These are phyloP conservation scores for Pipra filicauda DNA, from an alignment of 2,113 vertebrate species.

Conservation along the genomic window DNA sequence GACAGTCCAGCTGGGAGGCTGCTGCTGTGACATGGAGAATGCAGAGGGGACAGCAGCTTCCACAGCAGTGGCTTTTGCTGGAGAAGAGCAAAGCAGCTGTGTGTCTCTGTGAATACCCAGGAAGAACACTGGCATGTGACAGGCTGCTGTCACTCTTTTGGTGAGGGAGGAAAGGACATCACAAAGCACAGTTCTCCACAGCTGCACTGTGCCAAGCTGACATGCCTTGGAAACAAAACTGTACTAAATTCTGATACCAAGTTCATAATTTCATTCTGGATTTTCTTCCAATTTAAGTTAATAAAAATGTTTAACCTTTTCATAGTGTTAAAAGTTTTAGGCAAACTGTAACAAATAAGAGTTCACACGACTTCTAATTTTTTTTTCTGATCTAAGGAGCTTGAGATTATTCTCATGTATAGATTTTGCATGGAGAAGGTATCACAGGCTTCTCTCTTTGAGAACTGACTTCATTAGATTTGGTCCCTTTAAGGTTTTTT, in stretches of 20 bases:
- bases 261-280: neutral
- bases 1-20: neutral
- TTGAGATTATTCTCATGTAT: neutral
- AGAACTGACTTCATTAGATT: neutral
- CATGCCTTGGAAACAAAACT: neutral
- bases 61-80: neutral
- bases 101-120: neutral
- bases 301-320: neutral
- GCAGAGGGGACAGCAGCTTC: neutral
- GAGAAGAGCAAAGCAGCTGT: neutral
- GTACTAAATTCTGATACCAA: neutral
- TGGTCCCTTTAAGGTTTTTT: neutral
- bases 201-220: neutral
- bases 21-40: neutral
- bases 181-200: neutral
- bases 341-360: neutral
- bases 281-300: neutral
- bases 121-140: accelerated
- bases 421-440: neutral
- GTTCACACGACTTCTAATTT: neutral
- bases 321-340: neutral
- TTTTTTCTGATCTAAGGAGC: neutral
- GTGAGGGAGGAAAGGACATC: neutral
- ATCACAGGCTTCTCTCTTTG: neutral
- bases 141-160: accelerated